Conservation (phyloP, 2,888 invertebrate genomes). For the Achlya flavicornis region DNA sequence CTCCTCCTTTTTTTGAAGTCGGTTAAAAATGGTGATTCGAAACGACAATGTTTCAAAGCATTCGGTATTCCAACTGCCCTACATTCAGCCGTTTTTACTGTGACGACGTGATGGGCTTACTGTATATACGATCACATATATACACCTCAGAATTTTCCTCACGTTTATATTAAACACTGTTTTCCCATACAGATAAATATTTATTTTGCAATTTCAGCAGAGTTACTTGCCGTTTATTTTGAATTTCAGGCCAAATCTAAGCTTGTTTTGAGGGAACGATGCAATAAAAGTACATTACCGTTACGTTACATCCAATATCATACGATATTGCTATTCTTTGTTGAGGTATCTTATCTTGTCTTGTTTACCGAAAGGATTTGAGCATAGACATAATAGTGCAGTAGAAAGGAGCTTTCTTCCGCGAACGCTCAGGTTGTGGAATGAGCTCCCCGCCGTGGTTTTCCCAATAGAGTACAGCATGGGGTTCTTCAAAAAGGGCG, state of each 20-base stretch:
- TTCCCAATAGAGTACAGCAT: too few relatives aligned
- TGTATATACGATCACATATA: neutral
- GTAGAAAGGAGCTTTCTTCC: too few relatives aligned
- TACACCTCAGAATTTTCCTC: conserved; percentile 1
- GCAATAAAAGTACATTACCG: neutral
- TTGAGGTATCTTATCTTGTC: neutral
- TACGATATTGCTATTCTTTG: neutral
- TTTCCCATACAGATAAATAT: neutral
- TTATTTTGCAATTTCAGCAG: conserved; percentile 3
- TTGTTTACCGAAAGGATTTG: neutral
- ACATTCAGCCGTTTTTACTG: neutral
- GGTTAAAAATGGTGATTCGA: neutral
- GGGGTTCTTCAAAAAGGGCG: too few relatives aligned
- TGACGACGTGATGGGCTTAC: neutral
- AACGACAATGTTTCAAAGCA: neutral
- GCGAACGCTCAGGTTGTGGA: too few relatives aligned
- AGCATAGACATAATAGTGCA: too few relatives aligned
- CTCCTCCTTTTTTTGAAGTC: too few relatives aligned
- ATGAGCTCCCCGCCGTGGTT: too few relatives aligned
- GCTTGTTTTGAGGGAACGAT: neutral
- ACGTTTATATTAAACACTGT: neutral
- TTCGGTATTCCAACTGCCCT: neutral
- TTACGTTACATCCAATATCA: neutral
- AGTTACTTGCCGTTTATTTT: neutral
- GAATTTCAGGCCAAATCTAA: neutral